Base-by-base conservation (phyloP, 2,888 invertebrate species). In the Fabriciana adippe region DNA sequence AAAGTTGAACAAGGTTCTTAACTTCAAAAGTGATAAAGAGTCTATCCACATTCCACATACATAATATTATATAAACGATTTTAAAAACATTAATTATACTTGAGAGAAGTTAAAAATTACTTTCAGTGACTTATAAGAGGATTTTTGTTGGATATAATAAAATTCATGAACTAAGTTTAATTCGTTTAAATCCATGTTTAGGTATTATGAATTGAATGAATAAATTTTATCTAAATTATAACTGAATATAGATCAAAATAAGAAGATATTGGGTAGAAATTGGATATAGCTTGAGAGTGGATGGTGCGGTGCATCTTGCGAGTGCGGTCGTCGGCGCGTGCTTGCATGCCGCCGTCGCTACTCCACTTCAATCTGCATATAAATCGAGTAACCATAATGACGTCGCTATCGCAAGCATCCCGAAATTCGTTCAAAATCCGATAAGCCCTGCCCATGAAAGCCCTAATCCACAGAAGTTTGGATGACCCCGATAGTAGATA, bases 331-430 rank as follows among this genome's bases (percentile, higher is more conserved):
- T 64, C 70, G 72, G 73, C 70, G 79, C 81, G 82, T 85, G 85
- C 84, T 85, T 82, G 81, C 84, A 82, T 75, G 73, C 72, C 75
- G 78, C 80, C 81, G 76, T 77, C 75, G 76, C 79, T 82, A 83
- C 86, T 89, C 85, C 85, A 84, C 83, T 85, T 76, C 83, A 89
- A 93, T 93, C 91, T 93, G 90, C 93, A 93, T 93, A 92, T 92
- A 92, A 92, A 93, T 93, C 90, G 92, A 88, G 89, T 91, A 89
- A 87, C 89, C 88, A 90, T 92, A 91, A 92, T 92, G 89, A 90
- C 87, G 87, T 88, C 86, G 86, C 87, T 83, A 87, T 88, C 88
- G 86, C 86, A 88, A 90, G 89, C 86, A 88, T 86, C 83, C 89
- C 86, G 80, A 90, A 92, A 88, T 90, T 89, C 90, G 86, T 87